These are phyloP conservation scores for Aphelinus certus DNA, from an alignment of 1,140 invertebrate species.

Conservation along the genomic window DNA sequence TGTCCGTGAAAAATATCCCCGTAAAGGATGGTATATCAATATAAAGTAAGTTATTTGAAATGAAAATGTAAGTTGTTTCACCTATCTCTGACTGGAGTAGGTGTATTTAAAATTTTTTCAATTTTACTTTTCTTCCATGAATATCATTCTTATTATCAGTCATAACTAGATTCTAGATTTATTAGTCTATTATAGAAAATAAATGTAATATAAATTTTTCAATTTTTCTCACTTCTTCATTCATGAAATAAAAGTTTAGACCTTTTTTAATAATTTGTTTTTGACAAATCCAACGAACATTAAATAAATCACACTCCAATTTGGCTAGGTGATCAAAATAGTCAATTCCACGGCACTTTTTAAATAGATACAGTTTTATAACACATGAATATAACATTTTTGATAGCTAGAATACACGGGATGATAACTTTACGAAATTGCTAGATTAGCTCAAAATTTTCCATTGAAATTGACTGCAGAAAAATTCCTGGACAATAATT, in stretches of 20 bases:
- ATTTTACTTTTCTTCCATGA: conserved; percentile 48
- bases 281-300: neutral
- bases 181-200: conserved; percentile 9
- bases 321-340: neutral
- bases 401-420: too few relatives aligned
- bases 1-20: conserved; percentile 17
- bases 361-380: conserved; percentile 3
- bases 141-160: conserved; percentile 42
- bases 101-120: conserved; percentile 30
- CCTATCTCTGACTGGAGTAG: conserved; percentile 27
- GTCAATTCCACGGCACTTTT: conserved; percentile 12
- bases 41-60: conserved; percentile 26
- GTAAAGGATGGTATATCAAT: conserved; percentile 16
- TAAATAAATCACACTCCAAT: neutral
- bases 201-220: neutral
- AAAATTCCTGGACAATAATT: too few relatives aligned
- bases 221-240: neutral
- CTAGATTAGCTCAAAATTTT: too few relatives aligned
- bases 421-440: too few relatives aligned
- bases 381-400: neutral
- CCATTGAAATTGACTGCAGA: too few relatives aligned
- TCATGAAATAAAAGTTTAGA: too few relatives aligned
- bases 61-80: conserved; percentile 32
- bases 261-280: neutral
- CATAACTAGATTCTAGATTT: conserved; percentile 29